A percentile compares a stretch with the other conserved stretches of the same genome.
phyloP scores from a whole-genome alignment of 1,140 invertebrate genomes.

The Nomia melanderi region DNA sequence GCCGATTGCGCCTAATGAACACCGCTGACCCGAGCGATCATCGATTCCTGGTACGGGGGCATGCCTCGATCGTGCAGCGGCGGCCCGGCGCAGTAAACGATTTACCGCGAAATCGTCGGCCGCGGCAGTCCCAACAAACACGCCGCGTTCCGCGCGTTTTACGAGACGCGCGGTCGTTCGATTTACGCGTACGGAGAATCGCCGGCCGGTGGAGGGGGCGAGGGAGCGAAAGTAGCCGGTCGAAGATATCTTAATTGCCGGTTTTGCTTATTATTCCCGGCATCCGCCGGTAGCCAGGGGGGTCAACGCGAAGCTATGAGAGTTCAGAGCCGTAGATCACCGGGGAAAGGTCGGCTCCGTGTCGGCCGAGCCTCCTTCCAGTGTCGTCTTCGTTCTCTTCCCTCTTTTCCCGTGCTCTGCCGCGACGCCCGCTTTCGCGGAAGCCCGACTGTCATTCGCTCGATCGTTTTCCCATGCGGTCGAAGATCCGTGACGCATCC shows the following conservation, averaged over 20 bases:
- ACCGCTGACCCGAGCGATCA: conserved; percentile 34
- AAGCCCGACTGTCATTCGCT: conserved; percentile 73
- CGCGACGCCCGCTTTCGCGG: conserved; percentile 41
- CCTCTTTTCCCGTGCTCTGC: not conserved
- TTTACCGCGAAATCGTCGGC: conserved; percentile 68
- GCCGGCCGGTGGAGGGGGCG: conserved; percentile 5
- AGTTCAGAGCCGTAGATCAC: conserved; percentile 68
- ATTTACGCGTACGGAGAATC: conserved; percentile 36
- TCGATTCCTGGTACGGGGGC: conserved; percentile 43
- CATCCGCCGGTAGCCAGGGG: conserved; percentile 58
- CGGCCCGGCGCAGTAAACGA: conserved; percentile 61
- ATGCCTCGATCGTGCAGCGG: not conserved
- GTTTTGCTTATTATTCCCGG: conserved; percentile 70
- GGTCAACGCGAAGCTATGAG: conserved; percentile 54
- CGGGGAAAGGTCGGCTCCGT: conserved; percentile 42
- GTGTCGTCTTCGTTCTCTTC: not conserved
- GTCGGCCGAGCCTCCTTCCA: not conserved
- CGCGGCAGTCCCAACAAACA: conserved; percentile 77
- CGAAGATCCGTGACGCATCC: conserved; percentile 21
- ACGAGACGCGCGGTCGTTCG: conserved; percentile 51
- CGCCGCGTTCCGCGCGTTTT: conserved; percentile 61
- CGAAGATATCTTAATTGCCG: conserved; percentile 72
- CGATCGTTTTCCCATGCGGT: conserved; percentile 49
- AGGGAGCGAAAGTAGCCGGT: conserved; percentile 35
- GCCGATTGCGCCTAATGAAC: conserved; percentile 1